phyloP scores from a whole-genome alignment of 2,113 vertebrate genomes.

The Vireo altiloquus region DNA sequence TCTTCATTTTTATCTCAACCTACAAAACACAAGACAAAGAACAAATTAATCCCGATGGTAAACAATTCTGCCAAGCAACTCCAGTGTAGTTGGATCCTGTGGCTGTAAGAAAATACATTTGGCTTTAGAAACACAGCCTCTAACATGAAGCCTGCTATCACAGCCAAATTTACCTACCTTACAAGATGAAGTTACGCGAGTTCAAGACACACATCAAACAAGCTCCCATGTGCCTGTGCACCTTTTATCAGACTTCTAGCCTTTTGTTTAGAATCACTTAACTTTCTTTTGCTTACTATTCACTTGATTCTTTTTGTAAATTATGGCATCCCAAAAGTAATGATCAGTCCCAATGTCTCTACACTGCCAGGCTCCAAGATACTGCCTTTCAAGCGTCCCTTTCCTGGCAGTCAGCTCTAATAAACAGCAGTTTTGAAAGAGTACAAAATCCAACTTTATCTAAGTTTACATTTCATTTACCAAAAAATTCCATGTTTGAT shows the following conservation, averaged over 20 bases:
- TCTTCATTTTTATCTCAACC: conserved; percentile 99
- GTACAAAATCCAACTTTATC: not conserved
- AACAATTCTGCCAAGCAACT: not conserved
- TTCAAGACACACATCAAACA: not conserved
- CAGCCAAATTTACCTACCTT: not conserved
- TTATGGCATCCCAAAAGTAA: not conserved
- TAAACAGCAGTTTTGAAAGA: not conserved
- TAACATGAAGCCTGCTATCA: not conserved
- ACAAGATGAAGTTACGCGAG: not conserved
- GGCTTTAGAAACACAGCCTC: not conserved
- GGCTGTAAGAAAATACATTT: not conserved
- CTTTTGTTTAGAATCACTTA: not conserved
- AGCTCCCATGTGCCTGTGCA: not conserved
- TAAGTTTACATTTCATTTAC: not conserved
- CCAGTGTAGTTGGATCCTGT: not conserved
- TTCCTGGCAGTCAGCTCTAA: not conserved
- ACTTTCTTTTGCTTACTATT: not conserved
- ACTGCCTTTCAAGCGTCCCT: not conserved
- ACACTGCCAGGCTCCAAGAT: not conserved
- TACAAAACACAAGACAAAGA: conserved; percentile 55
- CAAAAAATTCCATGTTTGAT: not conserved
- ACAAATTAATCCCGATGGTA: conserved; percentile 18
- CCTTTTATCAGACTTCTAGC: not conserved
- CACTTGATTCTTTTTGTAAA: not conserved
- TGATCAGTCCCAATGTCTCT: not conserved